A percentile compares a stretch with the other conserved stretches of the same genome.
phyloP scores from a whole-genome alignment of 2,113 vertebrate species.

The Cyanoramphus novaezelandiae region DNA sequence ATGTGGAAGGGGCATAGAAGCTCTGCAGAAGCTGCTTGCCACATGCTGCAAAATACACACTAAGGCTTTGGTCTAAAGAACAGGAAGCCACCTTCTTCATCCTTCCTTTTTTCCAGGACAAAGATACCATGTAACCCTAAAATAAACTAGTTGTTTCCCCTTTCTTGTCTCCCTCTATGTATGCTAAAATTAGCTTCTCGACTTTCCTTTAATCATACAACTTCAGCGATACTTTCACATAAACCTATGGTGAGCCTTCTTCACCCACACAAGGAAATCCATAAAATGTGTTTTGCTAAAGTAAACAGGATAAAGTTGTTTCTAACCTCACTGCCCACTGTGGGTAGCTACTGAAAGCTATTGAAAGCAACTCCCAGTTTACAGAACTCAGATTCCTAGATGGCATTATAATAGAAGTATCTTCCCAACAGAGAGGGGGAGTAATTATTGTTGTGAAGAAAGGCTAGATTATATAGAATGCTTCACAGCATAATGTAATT shows the following conservation, averaged over 20 bases:
- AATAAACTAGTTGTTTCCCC: background rate
- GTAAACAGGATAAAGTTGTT: background rate
- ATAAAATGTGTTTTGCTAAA: background rate
- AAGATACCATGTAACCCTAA: background rate
- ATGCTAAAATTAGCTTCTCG: background rate
- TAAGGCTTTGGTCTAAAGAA: background rate
- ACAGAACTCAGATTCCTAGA: background rate
- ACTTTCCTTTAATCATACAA: background rate
- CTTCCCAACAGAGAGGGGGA: background rate
- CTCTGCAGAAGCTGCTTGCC: background rate
- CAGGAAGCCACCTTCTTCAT: slow-evolving; percentile 37
- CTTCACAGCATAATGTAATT: background rate
- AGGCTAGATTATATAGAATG: background rate
- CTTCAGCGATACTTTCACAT: background rate
- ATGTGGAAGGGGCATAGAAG: background rate
- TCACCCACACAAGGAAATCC: background rate
- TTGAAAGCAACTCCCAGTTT: background rate
- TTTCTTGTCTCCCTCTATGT: background rate
- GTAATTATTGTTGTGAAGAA: background rate
- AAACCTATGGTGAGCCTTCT: background rate
- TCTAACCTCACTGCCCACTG: background rate
- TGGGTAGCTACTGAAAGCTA: background rate
- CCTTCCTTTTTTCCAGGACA: slow-evolving; percentile 42
- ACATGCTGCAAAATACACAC: background rate
- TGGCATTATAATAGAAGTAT: background rate